Evolutionary conservation across 2,888 invertebrate species (phyloP).

Genomic region (Sinopyrophorus schimmeli): DNA sequence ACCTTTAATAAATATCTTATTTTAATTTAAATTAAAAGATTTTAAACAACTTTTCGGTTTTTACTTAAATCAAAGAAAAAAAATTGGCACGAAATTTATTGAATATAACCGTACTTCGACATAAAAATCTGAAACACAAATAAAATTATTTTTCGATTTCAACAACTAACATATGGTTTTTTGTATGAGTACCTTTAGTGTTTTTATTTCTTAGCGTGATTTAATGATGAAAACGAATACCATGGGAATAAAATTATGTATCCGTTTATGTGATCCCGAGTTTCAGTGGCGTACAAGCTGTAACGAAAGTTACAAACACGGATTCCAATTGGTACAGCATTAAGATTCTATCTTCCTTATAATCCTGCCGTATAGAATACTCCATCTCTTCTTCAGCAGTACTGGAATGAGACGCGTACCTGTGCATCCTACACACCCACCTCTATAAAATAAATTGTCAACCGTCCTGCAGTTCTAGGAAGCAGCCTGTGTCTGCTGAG

Average conservation of each 20-base stretch:
- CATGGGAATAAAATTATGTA: slow-evolving; percentile 49
- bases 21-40: too few species aligned
- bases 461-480: slow-evolving; percentile 56
- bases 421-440: slow-evolving; percentile 48
- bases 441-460: slow-evolving; percentile 57
- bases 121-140: too few species aligned
- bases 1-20: too few species aligned
- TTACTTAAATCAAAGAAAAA: too few species aligned
- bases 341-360: slow-evolving; percentile 44
- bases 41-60: too few species aligned
- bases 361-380: slow-evolving; percentile 15
- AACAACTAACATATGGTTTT: too few species aligned
- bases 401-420: slow-evolving; percentile 40
- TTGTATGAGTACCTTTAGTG: slow-evolving; percentile 1
- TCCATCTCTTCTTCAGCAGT: slow-evolving; percentile 38
- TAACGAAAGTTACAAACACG: slow-evolving; percentile 50
- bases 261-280: slow-evolving; percentile 48
- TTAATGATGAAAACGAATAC: slow-evolving; percentile 40
- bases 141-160: too few species aligned
- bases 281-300: slow-evolving; percentile 53
- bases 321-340: slow-evolving; percentile 51
- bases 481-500: slow-evolving; percentile 52
- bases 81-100: too few species aligned
- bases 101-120: too few species aligned
- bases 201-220: slow-evolving; percentile 17